phyloP scores from a whole-genome alignment of 2,113 vertebrate genomes.

The Hypanus sabinus region DNA sequence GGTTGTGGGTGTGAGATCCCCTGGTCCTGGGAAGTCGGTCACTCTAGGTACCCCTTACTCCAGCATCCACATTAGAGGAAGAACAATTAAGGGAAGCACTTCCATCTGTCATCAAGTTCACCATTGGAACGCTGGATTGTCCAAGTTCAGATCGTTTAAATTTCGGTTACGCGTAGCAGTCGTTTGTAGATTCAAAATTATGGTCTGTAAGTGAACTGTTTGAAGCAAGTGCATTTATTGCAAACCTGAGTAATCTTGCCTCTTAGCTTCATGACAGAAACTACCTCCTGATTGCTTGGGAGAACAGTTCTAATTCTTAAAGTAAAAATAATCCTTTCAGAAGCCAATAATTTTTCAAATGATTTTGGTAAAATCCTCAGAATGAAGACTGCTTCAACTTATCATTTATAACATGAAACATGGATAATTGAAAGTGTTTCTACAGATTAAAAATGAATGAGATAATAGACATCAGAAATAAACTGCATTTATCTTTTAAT shows the following conservation, averaged over 20 bases:
- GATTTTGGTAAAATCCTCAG: not conserved
- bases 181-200: not conserved
- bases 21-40: not conserved
- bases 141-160: not conserved
- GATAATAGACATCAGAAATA: constrained; percentile 31
- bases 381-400: not conserved
- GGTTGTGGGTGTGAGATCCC: not conserved
- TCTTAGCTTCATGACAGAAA: not conserved
- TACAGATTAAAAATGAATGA: constrained; percentile 9
- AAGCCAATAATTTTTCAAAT: constrained; percentile 27
- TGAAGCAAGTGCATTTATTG: not conserved
- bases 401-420: constrained; percentile 33
- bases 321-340: not conserved
- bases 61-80: not conserved
- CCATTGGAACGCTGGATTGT: not conserved
- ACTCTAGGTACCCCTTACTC: not conserved
- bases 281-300: not conserved
- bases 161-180: not conserved
- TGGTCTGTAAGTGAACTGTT: not conserved
- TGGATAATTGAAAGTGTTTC: constrained; percentile 30
- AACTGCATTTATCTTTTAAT: constrained; percentile 28
- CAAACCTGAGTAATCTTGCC: not conserved
- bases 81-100: not conserved
- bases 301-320: not conserved
- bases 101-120: not conserved